Evolutionary conservation across 2,888 invertebrate genomes (phyloP).

Genomic region (Lasioglossum leucozonium): DNA sequence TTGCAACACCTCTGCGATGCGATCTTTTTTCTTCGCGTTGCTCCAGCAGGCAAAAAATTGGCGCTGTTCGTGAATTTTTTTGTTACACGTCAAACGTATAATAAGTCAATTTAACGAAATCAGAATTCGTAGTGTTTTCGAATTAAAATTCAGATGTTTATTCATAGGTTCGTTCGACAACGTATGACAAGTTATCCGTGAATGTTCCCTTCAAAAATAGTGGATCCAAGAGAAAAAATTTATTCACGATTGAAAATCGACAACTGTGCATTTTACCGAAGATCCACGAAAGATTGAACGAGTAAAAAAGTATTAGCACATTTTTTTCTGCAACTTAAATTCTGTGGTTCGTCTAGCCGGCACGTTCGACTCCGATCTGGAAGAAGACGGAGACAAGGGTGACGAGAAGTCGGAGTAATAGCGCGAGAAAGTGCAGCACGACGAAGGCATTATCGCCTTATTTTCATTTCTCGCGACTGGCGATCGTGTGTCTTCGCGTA

Average conservation of each 20-base stretch:
- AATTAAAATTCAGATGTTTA: too few species aligned
- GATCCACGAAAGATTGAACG: not conserved
- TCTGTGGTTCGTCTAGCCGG: too few species aligned
- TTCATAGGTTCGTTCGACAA: too few species aligned
- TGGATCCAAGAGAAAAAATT: too few species aligned
- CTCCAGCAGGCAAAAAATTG: not conserved
- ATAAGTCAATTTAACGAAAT: not conserved
- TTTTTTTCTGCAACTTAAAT: too few species aligned
- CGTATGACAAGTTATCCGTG: too few species aligned
- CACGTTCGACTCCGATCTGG: not conserved
- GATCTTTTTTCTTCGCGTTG: not conserved
- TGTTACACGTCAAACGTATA: not conserved
- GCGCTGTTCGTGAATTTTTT: not conserved
- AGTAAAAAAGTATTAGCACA: not conserved
- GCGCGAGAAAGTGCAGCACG: conserved; percentile 46
- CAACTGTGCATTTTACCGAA: too few species aligned
- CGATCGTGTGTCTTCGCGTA: conserved; percentile 61
- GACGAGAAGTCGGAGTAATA: conserved; percentile 13
- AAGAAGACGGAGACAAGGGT: not conserved
- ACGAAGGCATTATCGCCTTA: conserved; percentile 59
- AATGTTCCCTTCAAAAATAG: too few species aligned
- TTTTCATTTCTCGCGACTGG: conserved; percentile 65
- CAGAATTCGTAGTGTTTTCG: too few species aligned
- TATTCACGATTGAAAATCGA: too few species aligned
- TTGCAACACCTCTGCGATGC: not conserved